phyloP scores from a whole-genome alignment of 2,113 vertebrate species.

The Orientallactaga bullata region DNA sequence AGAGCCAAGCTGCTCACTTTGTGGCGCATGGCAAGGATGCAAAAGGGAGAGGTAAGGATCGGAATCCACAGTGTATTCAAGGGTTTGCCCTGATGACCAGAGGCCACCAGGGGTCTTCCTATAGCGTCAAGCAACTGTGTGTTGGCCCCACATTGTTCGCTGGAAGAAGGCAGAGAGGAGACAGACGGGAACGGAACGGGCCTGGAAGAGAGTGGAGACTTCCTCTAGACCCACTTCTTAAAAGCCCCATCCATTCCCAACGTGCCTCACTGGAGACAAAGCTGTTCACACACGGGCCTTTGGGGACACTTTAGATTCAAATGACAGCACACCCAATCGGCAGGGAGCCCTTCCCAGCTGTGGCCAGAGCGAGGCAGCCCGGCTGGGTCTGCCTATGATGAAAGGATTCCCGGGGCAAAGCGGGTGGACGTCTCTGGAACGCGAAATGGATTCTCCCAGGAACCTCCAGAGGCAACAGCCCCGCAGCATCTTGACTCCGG shows the following conservation, averaged over 20 bases:
- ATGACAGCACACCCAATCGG: neutral
- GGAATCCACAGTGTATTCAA: no score
- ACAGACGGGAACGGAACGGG: neutral
- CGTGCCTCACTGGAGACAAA: no score
- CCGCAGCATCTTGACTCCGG: rapidly evolving
- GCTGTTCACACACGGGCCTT: neutral
- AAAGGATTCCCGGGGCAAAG: neutral
- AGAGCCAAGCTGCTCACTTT: no score
- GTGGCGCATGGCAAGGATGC: no score
- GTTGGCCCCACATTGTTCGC: no score
- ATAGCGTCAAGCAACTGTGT: no score
- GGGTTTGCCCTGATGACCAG: no score
- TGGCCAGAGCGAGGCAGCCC: rapidly evolving
- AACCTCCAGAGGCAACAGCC: neutral
- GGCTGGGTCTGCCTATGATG: neutral
- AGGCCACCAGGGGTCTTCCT: no score
- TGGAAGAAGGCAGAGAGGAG: no score
- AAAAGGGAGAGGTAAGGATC: no score
- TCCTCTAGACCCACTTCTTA: neutral
- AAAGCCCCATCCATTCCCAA: neutral
- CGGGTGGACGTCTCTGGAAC: neutral
- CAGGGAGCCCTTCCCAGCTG: neutral
- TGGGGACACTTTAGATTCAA: neutral
- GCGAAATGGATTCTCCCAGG: rapidly evolving
- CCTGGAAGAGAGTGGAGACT: no score